Conservation (phyloP, 2,888 invertebrate species). For the Euphydryas editha region DNA sequence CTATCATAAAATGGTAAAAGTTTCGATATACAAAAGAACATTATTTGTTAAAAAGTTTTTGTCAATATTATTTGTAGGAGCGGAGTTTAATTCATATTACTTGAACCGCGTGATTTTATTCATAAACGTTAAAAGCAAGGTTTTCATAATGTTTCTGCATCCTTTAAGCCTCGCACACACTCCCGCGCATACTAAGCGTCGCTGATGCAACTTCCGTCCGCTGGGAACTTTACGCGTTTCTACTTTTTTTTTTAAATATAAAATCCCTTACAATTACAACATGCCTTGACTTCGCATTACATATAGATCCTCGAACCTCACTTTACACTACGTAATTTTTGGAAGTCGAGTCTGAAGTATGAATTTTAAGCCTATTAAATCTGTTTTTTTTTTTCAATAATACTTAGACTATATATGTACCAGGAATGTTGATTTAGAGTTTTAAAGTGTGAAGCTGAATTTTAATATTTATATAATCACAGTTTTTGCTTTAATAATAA, state of each 20-base stretch:
- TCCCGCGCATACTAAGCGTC: conserved; percentile 57
- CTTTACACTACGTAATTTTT: too few relatives aligned
- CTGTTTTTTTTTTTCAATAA: too few relatives aligned
- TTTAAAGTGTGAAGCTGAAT: too few relatives aligned
- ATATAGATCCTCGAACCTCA: not conserved
- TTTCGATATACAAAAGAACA: not conserved
- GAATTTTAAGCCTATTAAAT: too few relatives aligned
- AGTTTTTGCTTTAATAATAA: too few relatives aligned
- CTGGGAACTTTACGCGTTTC: conserved; percentile 30
- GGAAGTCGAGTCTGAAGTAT: too few relatives aligned
- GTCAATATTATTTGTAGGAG: too few relatives aligned
- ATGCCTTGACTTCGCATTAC: conserved; percentile 4
- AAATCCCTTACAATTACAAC: conserved; percentile 5
- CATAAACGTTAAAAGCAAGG: conserved; percentile 30
- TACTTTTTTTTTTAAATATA: conserved; percentile 30
- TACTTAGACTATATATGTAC: too few relatives aligned
- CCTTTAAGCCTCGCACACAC: conserved; percentile 26
- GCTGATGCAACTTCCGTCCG: conserved; percentile 71
- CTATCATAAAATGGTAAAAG: not conserved
- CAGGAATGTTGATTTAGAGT: too few relatives aligned
- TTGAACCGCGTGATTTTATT: conserved; percentile 18
- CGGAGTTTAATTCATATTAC: too few relatives aligned
- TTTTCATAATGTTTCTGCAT: conserved; percentile 40
- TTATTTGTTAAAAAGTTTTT: not conserved
- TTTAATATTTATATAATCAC: too few relatives aligned